Conservation (phyloP, 2,797 vertebrate genomes). For the Megaceryle alcyon region DNA sequence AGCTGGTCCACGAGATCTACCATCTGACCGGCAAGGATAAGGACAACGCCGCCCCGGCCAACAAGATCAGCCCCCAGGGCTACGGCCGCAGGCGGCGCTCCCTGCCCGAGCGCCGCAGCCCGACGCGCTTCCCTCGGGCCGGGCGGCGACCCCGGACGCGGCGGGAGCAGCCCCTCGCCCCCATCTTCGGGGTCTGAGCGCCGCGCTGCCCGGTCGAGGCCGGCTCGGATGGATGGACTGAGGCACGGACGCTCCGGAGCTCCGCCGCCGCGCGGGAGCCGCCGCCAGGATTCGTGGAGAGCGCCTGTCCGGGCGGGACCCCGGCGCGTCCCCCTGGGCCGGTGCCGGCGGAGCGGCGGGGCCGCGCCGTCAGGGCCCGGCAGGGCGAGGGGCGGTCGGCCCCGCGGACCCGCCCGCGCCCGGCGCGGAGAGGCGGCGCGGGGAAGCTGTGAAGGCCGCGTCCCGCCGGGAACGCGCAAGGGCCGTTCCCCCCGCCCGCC, state of each 20-base stretch:
- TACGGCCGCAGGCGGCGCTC: conserved; percentile 91
- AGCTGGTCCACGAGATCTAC: conserved; percentile 88
- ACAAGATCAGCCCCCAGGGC: conserved; percentile 89
- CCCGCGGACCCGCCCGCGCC: background rate
- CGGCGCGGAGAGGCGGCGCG: no score
- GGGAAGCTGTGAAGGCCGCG: background rate
- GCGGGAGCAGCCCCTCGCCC: background rate
- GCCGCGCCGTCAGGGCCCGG: background rate
- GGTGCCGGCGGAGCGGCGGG: background rate
- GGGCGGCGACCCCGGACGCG: background rate
- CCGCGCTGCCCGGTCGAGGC: background rate
- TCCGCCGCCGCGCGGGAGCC: background rate
- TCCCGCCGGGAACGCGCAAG: background rate
- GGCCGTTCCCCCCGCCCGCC: background rate
- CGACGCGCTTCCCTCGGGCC: conserved; percentile 60
- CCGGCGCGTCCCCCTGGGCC: background rate
- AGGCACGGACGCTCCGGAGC: background rate
- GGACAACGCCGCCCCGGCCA: conserved; percentile 81
- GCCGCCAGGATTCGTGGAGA: background rate
- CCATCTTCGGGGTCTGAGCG: conserved; percentile 45
- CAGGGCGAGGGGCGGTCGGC: background rate
- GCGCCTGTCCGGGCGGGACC: background rate
- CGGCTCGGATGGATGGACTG: background rate
- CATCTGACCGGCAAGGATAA: conserved; percentile 86
- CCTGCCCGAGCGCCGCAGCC: conserved; percentile 66